Evolutionary conservation across 2,113 vertebrate species (phyloP), one percentile per base, ranked within the genome.

Genomic region (Mustela nigripes): DNA sequence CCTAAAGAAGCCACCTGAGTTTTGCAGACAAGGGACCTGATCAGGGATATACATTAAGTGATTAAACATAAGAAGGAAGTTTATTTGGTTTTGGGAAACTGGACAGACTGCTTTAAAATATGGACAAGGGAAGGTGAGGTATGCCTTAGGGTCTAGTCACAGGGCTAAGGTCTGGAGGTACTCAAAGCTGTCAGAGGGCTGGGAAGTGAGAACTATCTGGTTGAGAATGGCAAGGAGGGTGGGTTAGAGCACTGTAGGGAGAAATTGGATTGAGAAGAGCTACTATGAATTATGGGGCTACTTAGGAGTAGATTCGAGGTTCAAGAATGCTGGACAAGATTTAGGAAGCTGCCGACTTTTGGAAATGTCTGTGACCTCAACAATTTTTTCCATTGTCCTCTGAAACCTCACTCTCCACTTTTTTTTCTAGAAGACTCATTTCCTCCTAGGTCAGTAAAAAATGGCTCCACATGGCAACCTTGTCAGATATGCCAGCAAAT

Each of bases 371-470:
- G 60, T 69, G 69, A 78, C 11, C 69, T 94, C 88, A 93, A 33
- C 50, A 81, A 12, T 19, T 36, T 92, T 89, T 84, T 73, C 15
- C 16, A 3, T 93, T 26, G 69, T 87, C 45, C 22, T 60, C 53
- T 87, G 67, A 92, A 94, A 82, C 73, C 50, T 93, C 15, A 56
- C 14, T 42, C 39, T n/a, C 21, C 36, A 24, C 36, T 82, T 81
- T 82, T 82, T 83, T 85, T 93, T 93, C 89, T 86, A 83, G 84
- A 93, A 33, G 33, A 82, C 18, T 93, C 42, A 65, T 58, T 90
- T 92, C 91, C 14, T 93, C 60, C 36, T 88, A 91, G 3, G 45
- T 84, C 33, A n/a, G 39, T 76, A 71, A 93, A 79, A 87, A 82
- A 33, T 50, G 7, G 0, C 74, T 65, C 24, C 69, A 3, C 36